Evolutionary conservation across 2,797 vertebrate species (phyloP), one percentile per base, ranked within the genome.

Genomic region (Toxotes lorentzi): DNA sequence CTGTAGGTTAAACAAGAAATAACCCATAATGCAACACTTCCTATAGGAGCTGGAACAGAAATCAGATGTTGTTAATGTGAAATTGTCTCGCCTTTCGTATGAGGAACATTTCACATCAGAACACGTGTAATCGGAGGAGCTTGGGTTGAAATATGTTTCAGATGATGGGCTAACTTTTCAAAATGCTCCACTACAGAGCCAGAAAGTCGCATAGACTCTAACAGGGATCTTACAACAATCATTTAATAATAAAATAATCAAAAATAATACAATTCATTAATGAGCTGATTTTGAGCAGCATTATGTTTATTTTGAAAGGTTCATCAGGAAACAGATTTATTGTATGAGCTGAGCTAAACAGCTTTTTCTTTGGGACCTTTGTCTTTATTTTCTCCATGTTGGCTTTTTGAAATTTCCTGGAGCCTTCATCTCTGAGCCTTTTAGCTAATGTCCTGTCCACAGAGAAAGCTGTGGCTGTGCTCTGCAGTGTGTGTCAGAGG

Each of bases 401-500:
- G n/a, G 12, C 56, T 50, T 30, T 70, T 34, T 57, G 2, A 73
- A 69, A 61, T 76, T 75, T 74, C 45, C 66, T 5, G 19, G 35
- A n/a, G 23, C 43, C 77, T 72, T 80, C 57, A 51, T 83, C 69
- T 78, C 56, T 48, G 27, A 82, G 72, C 51, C 51, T 51, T 70
- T 68, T 62, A 70, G 45, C 78, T 79, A 69, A 73, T 68, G 56
- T 59, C 40, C 73, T 76, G 76, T 84, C 79, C 69, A 43, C 70
- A 76, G 67, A 66, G 63, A 17, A 24, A 70, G 76, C 76, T 69
- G 73, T 50, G 54, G 69, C 54, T 53, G 79, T 38, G 68, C 80
- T 57, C 73, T 3, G 24, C 35, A 66, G 75, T 51, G 27, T 45
- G 2, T 64, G 84, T 91, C 91, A 82, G 85, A 91, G 88, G 80